A percentile compares a stretch with the other conserved stretches of the same genome.
Conservation (phyloP, 2,797 vertebrate species). For the Vespertilio murinus region DNA sequence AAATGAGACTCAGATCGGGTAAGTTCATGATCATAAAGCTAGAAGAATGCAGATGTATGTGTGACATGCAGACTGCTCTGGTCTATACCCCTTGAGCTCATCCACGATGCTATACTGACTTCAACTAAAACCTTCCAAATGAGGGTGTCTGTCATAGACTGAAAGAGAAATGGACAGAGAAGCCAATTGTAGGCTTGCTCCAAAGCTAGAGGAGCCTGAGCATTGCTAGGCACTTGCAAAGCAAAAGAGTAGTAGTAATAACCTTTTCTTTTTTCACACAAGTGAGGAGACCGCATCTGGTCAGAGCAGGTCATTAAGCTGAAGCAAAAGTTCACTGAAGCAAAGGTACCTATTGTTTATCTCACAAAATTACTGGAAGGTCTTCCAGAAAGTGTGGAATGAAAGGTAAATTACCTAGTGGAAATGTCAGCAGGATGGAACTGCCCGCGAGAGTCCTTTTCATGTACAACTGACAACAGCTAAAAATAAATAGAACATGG, state of each 20-base stretch:
- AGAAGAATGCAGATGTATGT: neutral
- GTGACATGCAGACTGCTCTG: neutral
- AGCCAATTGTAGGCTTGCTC: neutral
- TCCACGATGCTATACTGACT: neutral
- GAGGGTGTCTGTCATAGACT: neutral
- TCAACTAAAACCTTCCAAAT: neutral
- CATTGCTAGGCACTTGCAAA: conserved; percentile 8
- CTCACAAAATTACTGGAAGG: conserved; percentile 54
- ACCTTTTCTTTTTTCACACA: conserved; percentile 16
- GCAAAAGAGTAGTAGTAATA: neutral
- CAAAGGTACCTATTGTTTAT: conserved; percentile 51
- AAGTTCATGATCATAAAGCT: neutral
- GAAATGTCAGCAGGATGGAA: conserved; percentile 63
- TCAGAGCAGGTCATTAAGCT: conserved; percentile 51
- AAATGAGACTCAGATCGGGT: neutral
- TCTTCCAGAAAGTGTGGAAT: conserved; percentile 31
- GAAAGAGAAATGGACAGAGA: neutral
- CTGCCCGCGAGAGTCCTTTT: conserved; percentile 51
- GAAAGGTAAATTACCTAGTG: conserved; percentile 56
- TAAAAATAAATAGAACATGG: conserved; percentile 62
- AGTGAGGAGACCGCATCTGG: neutral
- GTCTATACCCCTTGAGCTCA: neutral
- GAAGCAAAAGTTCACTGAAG: conserved; percentile 65
- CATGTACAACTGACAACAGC: conserved; percentile 61
- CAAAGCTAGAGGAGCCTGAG: conserved; percentile 6